phyloP scores from a whole-genome alignment of 2,113 vertebrate species.

The Pachypanchax playfairii region DNA sequence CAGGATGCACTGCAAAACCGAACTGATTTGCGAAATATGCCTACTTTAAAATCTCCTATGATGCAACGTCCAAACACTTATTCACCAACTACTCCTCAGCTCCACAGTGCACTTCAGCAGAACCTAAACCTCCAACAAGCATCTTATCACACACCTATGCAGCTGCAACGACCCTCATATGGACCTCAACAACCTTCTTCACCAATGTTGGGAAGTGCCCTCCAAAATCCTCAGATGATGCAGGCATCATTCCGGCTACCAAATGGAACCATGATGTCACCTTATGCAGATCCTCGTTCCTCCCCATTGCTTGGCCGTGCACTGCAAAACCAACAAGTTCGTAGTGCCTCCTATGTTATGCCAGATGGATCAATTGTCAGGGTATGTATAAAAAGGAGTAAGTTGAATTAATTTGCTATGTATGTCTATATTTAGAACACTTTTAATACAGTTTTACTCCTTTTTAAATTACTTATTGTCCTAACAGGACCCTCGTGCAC shows the following conservation, averaged over 20 bases:
- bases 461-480: background rate
- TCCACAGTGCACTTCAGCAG: slow-evolving; percentile 73
- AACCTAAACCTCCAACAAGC: slow-evolving; percentile 73
- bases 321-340: slow-evolving; percentile 75
- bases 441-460: background rate
- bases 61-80: slow-evolving; percentile 60
- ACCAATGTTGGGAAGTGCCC: slow-evolving; percentile 70
- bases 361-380: slow-evolving; percentile 70
- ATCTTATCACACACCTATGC: slow-evolving; percentile 67
- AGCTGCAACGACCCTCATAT: slow-evolving; percentile 54
- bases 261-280: slow-evolving; percentile 67
- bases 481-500: slow-evolving; percentile 59
- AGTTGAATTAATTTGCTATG: background rate
- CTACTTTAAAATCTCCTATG: slow-evolving; percentile 64
- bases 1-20: slow-evolving; percentile 74
- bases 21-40: slow-evolving; percentile 55
- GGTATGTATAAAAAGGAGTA: slow-evolving; percentile 44
- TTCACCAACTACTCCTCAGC: slow-evolving; percentile 60
- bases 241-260: slow-evolving; percentile 74
- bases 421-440: background rate
- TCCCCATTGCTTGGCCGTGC: slow-evolving; percentile 72
- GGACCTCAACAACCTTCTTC: slow-evolving; percentile 58
- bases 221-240: slow-evolving; percentile 70
- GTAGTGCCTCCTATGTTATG: slow-evolving; percentile 71
- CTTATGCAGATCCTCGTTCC: slow-evolving; percentile 53